Percentiles rank a stretch among this genome's conserved stretches.
Conservation (phyloP, 1,140 invertebrate genomes). For the Sogatella furcifera region DNA sequence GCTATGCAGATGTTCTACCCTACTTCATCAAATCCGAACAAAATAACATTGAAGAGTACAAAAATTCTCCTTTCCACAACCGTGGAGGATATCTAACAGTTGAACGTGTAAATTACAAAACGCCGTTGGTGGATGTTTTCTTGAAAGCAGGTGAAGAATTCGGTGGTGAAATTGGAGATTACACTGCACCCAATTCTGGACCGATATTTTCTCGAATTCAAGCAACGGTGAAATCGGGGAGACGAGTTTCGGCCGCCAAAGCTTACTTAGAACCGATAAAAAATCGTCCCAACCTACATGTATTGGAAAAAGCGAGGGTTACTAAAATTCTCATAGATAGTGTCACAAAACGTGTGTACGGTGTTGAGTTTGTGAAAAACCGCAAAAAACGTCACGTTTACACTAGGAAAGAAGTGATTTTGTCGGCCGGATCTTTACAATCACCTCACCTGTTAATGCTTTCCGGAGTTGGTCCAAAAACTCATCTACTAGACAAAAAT, state of each 20-base stretch:
- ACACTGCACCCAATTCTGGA: constrained; percentile 39
- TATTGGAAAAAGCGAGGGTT: constrained; percentile 51
- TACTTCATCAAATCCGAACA: constrained; percentile 78
- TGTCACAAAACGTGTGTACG: constrained; percentile 43
- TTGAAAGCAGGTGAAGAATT: constrained; percentile 42
- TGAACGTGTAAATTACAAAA: constrained; percentile 46
- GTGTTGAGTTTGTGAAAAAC: constrained; percentile 51
- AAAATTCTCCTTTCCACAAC: constrained; percentile 48
- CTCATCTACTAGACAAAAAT: constrained; percentile 52
- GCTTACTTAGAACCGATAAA: constrained; percentile 44
- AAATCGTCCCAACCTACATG: constrained; percentile 52
- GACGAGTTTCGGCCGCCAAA: constrained; percentile 47
- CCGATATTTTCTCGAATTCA: constrained; percentile 51
- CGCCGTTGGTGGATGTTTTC: constrained; percentile 38
- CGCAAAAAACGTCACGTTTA: constrained; percentile 33
- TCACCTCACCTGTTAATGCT: constrained; percentile 59
- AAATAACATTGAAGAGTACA: constrained; percentile 31
- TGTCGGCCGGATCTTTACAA: constrained; percentile 56
- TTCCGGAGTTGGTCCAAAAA: constrained; percentile 60
- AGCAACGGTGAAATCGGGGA: constrained; percentile 49
- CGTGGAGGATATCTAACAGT: constrained; percentile 55
- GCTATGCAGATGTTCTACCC: constrained; percentile 64
- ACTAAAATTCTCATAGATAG: constrained; percentile 54
- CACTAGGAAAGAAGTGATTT: constrained; percentile 50
- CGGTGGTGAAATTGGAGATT: constrained; percentile 41